These are phyloP conservation scores for Muraenolepis orangiensis DNA, from an alignment of 2,797 vertebrate species.

Conservation along the genomic window DNA sequence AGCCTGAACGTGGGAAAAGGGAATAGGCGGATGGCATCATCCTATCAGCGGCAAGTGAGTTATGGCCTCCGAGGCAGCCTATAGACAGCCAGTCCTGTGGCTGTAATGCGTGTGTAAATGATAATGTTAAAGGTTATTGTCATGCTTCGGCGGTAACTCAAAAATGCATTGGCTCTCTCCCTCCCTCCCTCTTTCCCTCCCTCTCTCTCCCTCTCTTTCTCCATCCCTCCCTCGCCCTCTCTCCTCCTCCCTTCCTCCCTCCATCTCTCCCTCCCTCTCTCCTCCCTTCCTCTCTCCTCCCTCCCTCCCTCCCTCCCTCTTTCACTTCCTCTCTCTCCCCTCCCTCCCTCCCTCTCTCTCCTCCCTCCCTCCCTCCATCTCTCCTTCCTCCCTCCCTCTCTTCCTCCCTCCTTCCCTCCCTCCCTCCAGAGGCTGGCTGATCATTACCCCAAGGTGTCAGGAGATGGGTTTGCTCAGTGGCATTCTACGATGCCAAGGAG, in stretches of 20 bases:
- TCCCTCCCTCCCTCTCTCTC: too few relatives aligned
- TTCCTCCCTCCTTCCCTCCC: too few relatives aligned
- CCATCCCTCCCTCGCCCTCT: too few relatives aligned
- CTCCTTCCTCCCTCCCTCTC: too few relatives aligned
- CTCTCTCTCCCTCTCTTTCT: not conserved
- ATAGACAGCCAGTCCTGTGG: constrained; percentile 68
- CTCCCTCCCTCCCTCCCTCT: too few relatives aligned
- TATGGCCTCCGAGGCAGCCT: constrained; percentile 60
- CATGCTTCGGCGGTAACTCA: constrained; percentile 65
- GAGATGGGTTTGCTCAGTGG: constrained; percentile 65
- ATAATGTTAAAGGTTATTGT: constrained; percentile 79
- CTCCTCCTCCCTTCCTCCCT: too few relatives aligned
- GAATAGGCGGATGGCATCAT: constrained; percentile 34
- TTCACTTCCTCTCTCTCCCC: too few relatives aligned
- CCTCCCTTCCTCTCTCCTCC: too few relatives aligned
- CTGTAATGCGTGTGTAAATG: constrained; percentile 72
- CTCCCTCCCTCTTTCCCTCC: not conserved
- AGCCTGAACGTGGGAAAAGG: constrained; percentile 53
- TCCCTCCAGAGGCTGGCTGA: constrained; percentile 57
- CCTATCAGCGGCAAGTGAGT: constrained; percentile 64
- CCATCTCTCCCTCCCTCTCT: too few relatives aligned
- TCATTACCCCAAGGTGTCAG: constrained; percentile 75
- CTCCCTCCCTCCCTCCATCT: too few relatives aligned
- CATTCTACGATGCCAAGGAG: constrained; percentile 64
- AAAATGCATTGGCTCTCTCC: constrained; percentile 59